phyloP scores from a whole-genome alignment of 2,888 invertebrate species.

The Cryptus viduatorius region DNA sequence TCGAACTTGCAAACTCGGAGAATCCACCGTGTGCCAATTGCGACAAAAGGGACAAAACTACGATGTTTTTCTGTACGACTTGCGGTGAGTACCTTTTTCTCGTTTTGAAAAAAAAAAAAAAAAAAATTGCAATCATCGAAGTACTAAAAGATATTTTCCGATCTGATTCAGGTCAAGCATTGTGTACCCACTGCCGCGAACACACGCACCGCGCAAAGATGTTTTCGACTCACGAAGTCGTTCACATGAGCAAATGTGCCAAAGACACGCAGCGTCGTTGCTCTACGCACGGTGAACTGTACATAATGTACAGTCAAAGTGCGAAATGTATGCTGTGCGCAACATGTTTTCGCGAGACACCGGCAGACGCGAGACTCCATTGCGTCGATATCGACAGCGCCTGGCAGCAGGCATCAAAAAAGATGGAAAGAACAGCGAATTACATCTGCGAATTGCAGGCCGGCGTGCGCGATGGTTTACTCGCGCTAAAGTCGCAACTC shows the following conservation, averaged over 20 bases:
- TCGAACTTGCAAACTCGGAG: constrained; percentile 90
- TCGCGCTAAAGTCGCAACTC: constrained; percentile 88
- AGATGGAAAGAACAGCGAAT: constrained; percentile 88
- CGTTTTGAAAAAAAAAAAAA: background rate
- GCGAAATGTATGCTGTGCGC: constrained; percentile 91
- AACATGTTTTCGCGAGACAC: constrained; percentile 90
- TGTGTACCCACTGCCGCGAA: constrained; percentile 90
- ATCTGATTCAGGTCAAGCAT: constrained; percentile 87
- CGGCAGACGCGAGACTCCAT: constrained; percentile 88
- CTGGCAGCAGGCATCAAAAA: constrained; percentile 90
- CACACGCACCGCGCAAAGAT: constrained; percentile 92
- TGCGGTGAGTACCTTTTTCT: constrained; percentile 86
- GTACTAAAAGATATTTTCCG: background rate
- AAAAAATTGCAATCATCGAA: background rate
- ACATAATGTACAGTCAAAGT: constrained; percentile 90
- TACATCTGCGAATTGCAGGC: constrained; percentile 88
- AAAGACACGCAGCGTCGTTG: constrained; percentile 90
- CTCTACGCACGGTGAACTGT: constrained; percentile 90
- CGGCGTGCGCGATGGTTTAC: constrained; percentile 89
- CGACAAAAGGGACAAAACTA: constrained; percentile 89
- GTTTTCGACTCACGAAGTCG: constrained; percentile 91
- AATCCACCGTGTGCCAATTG: constrained; percentile 92
- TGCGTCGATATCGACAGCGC: constrained; percentile 92
- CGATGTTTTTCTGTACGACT: constrained; percentile 93
- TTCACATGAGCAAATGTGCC: constrained; percentile 90